A percentile compares a stretch with the other conserved stretches of the same genome.
Evolutionary conservation across 2,888 invertebrate genomes (phyloP).

Genomic region (Hypena proboscidalis): DNA sequence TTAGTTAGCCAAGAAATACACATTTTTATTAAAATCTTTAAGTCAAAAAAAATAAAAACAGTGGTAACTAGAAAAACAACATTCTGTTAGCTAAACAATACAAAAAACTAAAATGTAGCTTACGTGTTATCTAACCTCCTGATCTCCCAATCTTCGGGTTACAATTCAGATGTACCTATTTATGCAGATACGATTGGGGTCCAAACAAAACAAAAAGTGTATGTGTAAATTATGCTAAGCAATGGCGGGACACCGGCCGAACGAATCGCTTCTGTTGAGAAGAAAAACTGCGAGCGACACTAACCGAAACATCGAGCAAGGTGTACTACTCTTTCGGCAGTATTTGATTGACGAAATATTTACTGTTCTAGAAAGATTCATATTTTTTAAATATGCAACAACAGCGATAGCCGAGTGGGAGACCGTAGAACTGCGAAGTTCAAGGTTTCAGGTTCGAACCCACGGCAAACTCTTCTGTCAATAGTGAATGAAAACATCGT

Average conservation of each 20-base stretch:
- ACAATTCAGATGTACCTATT: conserved; percentile 27
- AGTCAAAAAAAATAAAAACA: too few species aligned
- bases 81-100: too few species aligned
- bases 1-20: too few species aligned
- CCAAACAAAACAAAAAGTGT: conserved; percentile 35
- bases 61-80: too few species aligned
- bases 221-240: conserved; percentile 42
- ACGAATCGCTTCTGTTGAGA: conserved; percentile 21
- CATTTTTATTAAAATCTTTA: too few species aligned
- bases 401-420: too few species aligned
- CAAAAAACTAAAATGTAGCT: background rate
- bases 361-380: too few species aligned
- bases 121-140: background rate
- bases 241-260: conserved; percentile 25
- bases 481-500: too few species aligned
- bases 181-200: conserved; percentile 34
- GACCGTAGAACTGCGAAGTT: too few species aligned
- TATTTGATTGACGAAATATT: background rate
- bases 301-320: conserved; percentile 13
- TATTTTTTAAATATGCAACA: too few species aligned
- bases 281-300: conserved; percentile 30
- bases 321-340: conserved; percentile 23
- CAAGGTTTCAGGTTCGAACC: too few species aligned
- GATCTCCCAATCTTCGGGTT: conserved; percentile 12
- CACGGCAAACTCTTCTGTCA: too few species aligned